Base-by-base conservation (phyloP, 2,888 invertebrate species). In the Gandaritis pyraliata region DNA sequence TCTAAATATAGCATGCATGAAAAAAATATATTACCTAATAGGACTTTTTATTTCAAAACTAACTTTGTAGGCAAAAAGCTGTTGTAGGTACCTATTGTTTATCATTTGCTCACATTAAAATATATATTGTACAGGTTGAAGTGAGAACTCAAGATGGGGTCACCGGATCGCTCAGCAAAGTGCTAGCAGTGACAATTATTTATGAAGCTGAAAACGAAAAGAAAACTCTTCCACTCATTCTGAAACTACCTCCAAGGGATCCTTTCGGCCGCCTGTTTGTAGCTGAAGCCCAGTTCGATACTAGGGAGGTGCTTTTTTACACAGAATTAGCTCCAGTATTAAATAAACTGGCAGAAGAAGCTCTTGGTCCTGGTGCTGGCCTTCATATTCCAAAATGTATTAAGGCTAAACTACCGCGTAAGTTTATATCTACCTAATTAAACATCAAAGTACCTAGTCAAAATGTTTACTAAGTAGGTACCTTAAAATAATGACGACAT, bases 301-400 rank as follows among this genome's bases (percentile, higher is more conserved):
- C 96, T 5, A 92, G 96, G 64, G 96, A 96, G 87, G 96, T 96
- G 74, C 94, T 96, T 70, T 96, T 96, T 87, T 96, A 96, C 81
- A 96, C 96, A 0, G 95, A 96, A 92, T 94, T 96, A 75, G 94
- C 93, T 8, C 92, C 96, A 90, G 95, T 95, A 15, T 93, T 96
- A 33, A 95, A 96, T 4, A 95, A 95, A 75, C 81, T 96, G 68
- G 94, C 95, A 68, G 92, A 93, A 18, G 95, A 96, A 73, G 86
- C 85, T 0, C 69, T 88, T 33, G 92, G 93, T 1, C 87, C 87
- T 30, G 88, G 81, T 4, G 72, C 79, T 56, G 89, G 90, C 1
- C 70, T 91, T 61, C 91, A 94, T 41, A 87, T 94, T 53, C 89
- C 89, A 58, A 89, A 94, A 73, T 95, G 95, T 55, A 94, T 96